Base-by-base conservation (phyloP, 2,888 invertebrate species). In the Lochmaea crataegi region DNA sequence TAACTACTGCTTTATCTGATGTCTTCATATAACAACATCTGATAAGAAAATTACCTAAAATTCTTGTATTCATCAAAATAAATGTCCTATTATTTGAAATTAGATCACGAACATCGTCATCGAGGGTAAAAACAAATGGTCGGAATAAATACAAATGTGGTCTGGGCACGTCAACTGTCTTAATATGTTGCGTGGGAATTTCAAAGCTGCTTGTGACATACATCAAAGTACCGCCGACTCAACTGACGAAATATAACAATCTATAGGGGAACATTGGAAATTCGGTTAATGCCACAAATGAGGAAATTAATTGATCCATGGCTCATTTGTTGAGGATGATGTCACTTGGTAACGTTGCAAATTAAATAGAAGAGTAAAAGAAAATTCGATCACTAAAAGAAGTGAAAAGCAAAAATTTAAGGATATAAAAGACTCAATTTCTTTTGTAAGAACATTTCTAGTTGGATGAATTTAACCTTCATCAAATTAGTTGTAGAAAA, bases 91-190 rank as follows among this genome's bases (percentile, higher is more conserved):
- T 61, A 67, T 68, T 63, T 57, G 70, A 72, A 72, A 72, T 75
- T 57, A 68, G 75, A 75, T 75, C 75, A 68, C 64, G 56, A 64
- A 67, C 75, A 63, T 67, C 70, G 72, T 65, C 58, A 67, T 42
- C 18, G 57, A 68, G 64, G 68, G 67, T 58, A 76, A 80, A 81
- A 80, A 65, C 83, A 82, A 83, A 83, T 82, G 82, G 81, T 75
- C 77, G 78, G 78, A 80, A 80, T 83, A 83, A 32, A 83, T n/a
- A 61, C 80, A 82, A 83, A 84, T 84, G 84, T 82, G 83, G 83
- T 78, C 80, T 76, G 78, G 77, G 75, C 84, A 84, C 84, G 84
- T 83, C 84, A 84, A 80, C 79, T 79, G 73, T 78, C 77, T 80
- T 53, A 82, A 83, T 82, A 82, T 82, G 82, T 82, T 83, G 78